phyloP scores from a whole-genome alignment of 92 coral and sea anemone genomes.

The Virgularia gustaviana region DNA sequence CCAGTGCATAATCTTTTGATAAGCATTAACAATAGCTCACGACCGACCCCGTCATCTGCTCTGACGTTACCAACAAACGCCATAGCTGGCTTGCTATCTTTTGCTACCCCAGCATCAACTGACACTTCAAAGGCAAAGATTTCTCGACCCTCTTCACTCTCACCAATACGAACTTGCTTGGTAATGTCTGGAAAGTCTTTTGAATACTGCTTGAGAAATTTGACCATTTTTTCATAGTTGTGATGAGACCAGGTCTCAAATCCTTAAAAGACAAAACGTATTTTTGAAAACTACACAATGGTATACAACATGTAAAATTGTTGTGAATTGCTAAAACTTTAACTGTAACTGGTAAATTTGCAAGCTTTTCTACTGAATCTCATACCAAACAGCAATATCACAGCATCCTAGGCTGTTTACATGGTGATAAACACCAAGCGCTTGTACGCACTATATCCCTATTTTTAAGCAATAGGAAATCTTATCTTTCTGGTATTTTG shows the following conservation, averaged over 20 bases:
- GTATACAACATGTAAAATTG: neutral
- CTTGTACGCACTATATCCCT: no score
- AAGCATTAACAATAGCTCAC: constrained; percentile 77
- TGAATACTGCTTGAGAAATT: constrained; percentile 51
- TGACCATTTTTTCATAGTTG: constrained; percentile 49
- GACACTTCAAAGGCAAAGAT: constrained; percentile 68
- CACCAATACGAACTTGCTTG: constrained; percentile 60
- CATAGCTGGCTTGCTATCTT: constrained; percentile 58
- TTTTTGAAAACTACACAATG: neutral
- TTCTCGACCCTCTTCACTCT: constrained; percentile 56
- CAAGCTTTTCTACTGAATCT: no score
- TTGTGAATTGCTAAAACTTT: neutral
- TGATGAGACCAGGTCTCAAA: constrained; percentile 55
- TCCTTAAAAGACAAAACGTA: neutral
- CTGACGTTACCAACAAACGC: constrained; percentile 85
- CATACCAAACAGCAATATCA: no score
- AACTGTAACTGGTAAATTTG: no score
- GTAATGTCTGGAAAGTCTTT: constrained; percentile 60
- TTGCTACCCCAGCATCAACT: constrained; percentile 44
- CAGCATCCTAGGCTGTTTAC: no score
- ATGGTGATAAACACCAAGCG: no score
- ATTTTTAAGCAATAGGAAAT: no score
- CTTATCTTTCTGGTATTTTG: no score
- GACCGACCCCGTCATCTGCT: constrained; percentile 73
- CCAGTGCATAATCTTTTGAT: constrained; percentile 61